Percentiles rank a stretch among this genome's conserved stretches.
Evolutionary conservation across 1,140 invertebrate species (phyloP).

Genomic region (Druon quercuslanigerum): DNA sequence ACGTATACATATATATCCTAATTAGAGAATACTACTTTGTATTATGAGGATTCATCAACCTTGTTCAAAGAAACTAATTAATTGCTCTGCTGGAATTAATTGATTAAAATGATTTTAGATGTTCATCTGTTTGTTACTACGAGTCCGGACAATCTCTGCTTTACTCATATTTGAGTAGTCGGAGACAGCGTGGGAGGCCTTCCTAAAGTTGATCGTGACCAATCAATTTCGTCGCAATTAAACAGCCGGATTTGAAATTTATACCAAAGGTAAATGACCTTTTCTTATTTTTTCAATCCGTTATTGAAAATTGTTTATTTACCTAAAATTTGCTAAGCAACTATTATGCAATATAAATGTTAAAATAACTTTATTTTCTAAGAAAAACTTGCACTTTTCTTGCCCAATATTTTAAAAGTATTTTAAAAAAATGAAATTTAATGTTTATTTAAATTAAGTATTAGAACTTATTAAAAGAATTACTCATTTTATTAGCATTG

Average conservation of each 20-base stretch:
- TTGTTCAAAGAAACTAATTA: background rate
- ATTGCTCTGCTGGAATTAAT: background rate
- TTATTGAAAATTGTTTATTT: background rate
- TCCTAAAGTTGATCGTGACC: constrained; percentile 59
- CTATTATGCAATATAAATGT: too few species aligned
- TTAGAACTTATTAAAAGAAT: too few species aligned
- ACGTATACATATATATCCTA: too few species aligned
- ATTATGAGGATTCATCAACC: background rate
- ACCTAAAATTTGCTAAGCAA: too few species aligned
- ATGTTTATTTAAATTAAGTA: too few species aligned
- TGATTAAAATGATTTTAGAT: background rate
- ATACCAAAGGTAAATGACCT: constrained; percentile 50
- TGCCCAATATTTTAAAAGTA: too few species aligned
- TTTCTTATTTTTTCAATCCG: constrained; percentile 29
- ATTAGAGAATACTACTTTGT: background rate
- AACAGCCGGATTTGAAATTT: constrained; percentile 64
- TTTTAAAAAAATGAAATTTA: too few species aligned
- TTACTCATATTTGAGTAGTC: background rate
- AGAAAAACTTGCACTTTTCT: too few species aligned
- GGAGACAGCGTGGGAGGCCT: constrained; percentile 57
- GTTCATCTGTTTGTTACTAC: background rate
- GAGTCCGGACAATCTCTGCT: background rate
- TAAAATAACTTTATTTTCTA: too few species aligned
- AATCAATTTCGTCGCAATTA: constrained; percentile 63
- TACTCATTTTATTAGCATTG: too few species aligned